phyloP scores from a whole-genome alignment of 2,888 invertebrate genomes.

The Archips xylosteana region DNA sequence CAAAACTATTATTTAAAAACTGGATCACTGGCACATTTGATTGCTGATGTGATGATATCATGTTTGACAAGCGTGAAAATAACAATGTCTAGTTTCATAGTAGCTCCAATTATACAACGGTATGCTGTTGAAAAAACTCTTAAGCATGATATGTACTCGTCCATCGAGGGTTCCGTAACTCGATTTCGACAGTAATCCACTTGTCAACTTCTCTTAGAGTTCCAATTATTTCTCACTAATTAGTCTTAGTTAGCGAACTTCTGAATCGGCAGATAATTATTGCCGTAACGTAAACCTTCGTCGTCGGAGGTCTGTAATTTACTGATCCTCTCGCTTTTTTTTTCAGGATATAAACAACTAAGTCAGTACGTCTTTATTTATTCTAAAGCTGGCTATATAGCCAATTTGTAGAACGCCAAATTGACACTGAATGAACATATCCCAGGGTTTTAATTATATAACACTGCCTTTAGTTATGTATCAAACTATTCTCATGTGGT shows the following conservation, averaged over 20 bases:
- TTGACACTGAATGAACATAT: not conserved
- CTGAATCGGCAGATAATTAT: conserved; percentile 40
- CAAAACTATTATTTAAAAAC: conserved; percentile 40
- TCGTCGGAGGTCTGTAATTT: conserved; percentile 34
- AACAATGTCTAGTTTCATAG: conserved; percentile 52
- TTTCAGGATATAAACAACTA: not conserved
- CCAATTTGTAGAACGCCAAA: not conserved
- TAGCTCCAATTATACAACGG: conserved; percentile 36
- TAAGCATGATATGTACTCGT: conserved; percentile 9
- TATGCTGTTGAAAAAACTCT: conserved; percentile 19
- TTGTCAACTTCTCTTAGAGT: conserved; percentile 35
- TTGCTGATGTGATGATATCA: conserved; percentile 48
- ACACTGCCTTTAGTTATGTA: conserved; percentile 8
- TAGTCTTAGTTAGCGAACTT: conserved; percentile 39
- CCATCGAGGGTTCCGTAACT: conserved; percentile 27
- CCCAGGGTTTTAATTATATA: not conserved
- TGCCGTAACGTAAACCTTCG: conserved; percentile 34
- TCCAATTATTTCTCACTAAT: conserved; percentile 41
- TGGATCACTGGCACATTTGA: conserved; percentile 57
- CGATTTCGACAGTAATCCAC: conserved; percentile 35
- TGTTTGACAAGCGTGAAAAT: conserved; percentile 58
- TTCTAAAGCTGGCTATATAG: not conserved
- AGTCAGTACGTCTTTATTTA: not conserved
- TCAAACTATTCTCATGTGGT: conserved; percentile 31
- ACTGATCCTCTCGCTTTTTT: not conserved